Evolutionary conservation across 2,797 vertebrate species (phyloP).

Genomic region (Pempheris klunzingeri): DNA sequence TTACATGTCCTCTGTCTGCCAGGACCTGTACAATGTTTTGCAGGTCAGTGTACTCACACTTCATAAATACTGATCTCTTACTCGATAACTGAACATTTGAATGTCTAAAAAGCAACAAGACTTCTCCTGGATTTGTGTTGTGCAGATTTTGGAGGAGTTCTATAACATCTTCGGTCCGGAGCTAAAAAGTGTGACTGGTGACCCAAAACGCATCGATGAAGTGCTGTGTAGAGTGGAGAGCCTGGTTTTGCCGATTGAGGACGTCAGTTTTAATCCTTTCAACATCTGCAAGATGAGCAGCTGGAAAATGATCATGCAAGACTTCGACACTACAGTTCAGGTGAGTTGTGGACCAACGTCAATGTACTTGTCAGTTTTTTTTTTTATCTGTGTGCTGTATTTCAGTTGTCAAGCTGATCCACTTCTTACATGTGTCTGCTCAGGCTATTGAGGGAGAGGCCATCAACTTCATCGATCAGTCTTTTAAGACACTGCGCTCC

Average conservation of each 20-base stretch:
- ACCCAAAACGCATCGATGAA: constrained; percentile 87
- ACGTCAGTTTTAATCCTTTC: constrained; percentile 90
- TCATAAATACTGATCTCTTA: constrained; percentile 2
- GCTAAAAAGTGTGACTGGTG: constrained; percentile 90
- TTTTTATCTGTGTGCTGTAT: background rate
- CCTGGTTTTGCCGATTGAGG: constrained; percentile 87
- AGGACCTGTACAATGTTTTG: constrained; percentile 88
- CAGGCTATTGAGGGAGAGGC: constrained; percentile 93
- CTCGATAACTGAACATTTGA: background rate
- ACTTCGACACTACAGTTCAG: constrained; percentile 88
- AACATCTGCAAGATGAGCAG: constrained; percentile 78
- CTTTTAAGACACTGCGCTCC: constrained; percentile 92
- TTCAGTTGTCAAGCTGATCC: constrained; percentile 18
- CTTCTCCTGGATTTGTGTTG: constrained; percentile 16
- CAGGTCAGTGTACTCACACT: constrained; percentile 83
- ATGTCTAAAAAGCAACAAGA: background rate
- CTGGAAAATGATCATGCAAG: constrained; percentile 90
- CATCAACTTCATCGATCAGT: constrained; percentile 91
- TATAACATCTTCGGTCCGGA: constrained; percentile 91
- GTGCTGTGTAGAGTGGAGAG: constrained; percentile 86
- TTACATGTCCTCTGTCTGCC: constrained; percentile 92
- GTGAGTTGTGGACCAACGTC: constrained; percentile 68
- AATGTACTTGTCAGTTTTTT: background rate
- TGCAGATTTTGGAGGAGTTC: constrained; percentile 92
- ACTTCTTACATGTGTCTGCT: constrained; percentile 17